Conservation (phyloP, 2,113 vertebrate species). For the Melospiza melodia region DNA sequence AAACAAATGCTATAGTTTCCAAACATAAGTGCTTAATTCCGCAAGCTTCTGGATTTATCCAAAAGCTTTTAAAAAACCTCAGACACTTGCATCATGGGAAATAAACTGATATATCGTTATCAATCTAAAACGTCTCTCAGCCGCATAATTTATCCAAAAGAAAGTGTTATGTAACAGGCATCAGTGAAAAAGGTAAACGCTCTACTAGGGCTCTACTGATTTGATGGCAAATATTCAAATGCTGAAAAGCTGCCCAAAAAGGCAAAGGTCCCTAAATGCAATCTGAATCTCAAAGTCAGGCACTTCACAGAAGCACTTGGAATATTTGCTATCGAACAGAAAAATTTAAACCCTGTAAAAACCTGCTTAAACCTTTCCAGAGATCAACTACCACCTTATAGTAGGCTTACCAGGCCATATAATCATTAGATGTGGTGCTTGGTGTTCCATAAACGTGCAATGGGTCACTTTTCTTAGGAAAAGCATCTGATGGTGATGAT, state of each 20-base stretch:
- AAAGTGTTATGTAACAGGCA: not conserved
- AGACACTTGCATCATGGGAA: not conserved
- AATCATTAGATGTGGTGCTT: conserved; percentile 66
- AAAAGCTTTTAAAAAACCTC: not conserved
- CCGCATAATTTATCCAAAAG: not conserved
- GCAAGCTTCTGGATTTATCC: not conserved
- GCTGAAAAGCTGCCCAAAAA: not conserved
- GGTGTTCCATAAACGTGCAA: conserved; percentile 80
- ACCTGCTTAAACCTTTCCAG: not conserved
- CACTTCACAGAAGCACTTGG: not conserved
- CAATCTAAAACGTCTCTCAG: not conserved
- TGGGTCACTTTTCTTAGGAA: conserved; percentile 45
- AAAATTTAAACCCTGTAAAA: not conserved
- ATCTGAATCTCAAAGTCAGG: not conserved
- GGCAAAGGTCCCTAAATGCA: not conserved
- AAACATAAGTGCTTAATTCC: not conserved
- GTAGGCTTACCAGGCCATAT: conserved; percentile 80
- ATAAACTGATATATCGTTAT: not conserved
- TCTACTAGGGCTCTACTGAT: not conserved
- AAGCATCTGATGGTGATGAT: conserved; percentile 64
- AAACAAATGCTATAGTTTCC: not conserved
- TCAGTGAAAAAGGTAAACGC: not conserved
- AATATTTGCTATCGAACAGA: not conserved
- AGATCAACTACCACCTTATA: rapidly evolving
- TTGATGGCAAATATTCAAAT: not conserved